phyloP scores from a whole-genome alignment of 30 jellyfish, hydroid and myxozoan genomes.

The Aurelia coerulea region DNA sequence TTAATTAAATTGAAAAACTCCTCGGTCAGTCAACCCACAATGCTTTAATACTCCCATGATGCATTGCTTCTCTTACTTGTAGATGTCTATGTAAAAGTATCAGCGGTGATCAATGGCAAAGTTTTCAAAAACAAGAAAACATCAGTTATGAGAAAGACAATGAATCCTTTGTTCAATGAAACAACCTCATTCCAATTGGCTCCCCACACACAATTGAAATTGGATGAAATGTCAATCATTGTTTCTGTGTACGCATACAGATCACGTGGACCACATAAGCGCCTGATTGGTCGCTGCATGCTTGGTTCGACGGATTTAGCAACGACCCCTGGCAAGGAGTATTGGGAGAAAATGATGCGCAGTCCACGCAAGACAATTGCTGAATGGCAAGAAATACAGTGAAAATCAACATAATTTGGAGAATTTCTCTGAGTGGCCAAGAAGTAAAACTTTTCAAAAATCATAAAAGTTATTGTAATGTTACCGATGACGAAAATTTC shows the following conservation, averaged over 20 bases:
- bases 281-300: conserved; percentile 80
- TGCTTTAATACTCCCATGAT: too few relatives aligned
- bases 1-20: too few relatives aligned
- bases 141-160: conserved; percentile 22
- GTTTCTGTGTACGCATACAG: conserved; percentile 51
- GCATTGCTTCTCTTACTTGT: too few relatives aligned
- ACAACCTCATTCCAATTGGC: conserved; percentile 33
- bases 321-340: conserved; percentile 55
- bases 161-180: conserved; percentile 67
- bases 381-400: conserved; percentile 67
- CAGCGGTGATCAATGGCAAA: conserved; percentile 46
- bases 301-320: conserved; percentile 66
- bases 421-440: too few relatives aligned
- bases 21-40: too few relatives aligned
- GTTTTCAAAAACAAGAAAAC: conserved; percentile 63
- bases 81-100: conserved; percentile 70
- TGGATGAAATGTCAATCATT: conserved; percentile 24
- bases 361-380: conserved; percentile 67
- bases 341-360: conserved; percentile 75
- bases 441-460: too few relatives aligned
- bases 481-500: too few relatives aligned
- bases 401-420: background rate
- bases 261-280: conserved; percentile 76
- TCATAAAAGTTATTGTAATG: too few relatives aligned
- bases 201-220: conserved; percentile 15